Percentiles rank a stretch among this genome's conserved stretches.
Evolutionary conservation across 2,888 invertebrate species (phyloP).

Genomic region (Escarpia spicata): DNA sequence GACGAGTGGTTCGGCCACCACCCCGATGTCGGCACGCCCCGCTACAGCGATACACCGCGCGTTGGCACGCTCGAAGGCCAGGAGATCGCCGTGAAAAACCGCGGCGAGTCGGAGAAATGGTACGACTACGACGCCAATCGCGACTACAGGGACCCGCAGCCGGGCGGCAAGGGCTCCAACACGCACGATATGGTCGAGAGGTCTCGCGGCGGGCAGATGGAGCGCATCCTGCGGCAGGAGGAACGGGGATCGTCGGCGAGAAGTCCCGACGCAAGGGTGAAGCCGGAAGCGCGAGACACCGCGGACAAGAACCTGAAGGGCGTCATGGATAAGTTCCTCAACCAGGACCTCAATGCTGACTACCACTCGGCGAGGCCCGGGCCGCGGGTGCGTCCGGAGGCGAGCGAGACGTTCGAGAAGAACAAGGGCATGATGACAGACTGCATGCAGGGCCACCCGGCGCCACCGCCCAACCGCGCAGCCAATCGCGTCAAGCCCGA

Average conservation of each 20-base stretch:
- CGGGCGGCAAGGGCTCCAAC: constrained; percentile 8
- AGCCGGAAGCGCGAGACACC: constrained; percentile 41
- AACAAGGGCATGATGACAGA: constrained; percentile 35
- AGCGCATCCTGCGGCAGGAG: constrained; percentile 23
- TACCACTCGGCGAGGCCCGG: constrained; percentile 36
- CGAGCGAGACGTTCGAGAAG: constrained; percentile 30
- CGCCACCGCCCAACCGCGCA: constrained; percentile 25
- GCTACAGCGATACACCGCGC: constrained; percentile 23
- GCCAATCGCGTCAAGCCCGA: constrained; percentile 38
- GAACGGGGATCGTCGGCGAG: neutral
- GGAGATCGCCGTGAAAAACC: constrained; percentile 37
- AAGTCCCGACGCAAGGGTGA: constrained; percentile 32
- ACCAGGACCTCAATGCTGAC: constrained; percentile 32
- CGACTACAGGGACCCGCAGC: constrained; percentile 30
- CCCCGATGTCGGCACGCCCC: constrained; percentile 9
- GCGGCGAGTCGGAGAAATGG: constrained; percentile 38
- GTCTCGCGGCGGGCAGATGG: constrained; percentile 32
- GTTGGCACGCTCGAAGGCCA: constrained; percentile 34
- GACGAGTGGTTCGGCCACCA: constrained; percentile 42
- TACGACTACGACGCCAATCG: constrained; percentile 42
- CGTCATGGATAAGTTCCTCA: constrained; percentile 42
- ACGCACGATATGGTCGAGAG: constrained; percentile 33
- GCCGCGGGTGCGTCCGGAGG: constrained; percentile 36
- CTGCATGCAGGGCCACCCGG: constrained; percentile 34
- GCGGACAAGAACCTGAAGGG: constrained; percentile 41